A percentile compares a stretch with the other conserved stretches of the same genome.
phyloP scores from a whole-genome alignment of 2,113 vertebrate species.

The Chaetura pelagica region DNA sequence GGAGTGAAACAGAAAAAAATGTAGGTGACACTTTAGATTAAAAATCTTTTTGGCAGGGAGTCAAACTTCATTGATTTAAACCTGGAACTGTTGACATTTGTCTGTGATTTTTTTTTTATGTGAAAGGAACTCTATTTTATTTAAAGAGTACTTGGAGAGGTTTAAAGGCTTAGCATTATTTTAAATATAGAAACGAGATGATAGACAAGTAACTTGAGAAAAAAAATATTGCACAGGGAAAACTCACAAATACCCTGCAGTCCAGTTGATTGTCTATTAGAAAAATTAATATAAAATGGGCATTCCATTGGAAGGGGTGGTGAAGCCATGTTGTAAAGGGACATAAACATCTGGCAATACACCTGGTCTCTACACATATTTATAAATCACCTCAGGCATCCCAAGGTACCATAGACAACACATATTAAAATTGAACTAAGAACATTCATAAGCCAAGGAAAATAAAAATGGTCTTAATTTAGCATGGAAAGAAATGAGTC shows the following conservation, averaged over 20 bases:
- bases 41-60: slow-evolving; percentile 41
- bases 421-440: neutral
- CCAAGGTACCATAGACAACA: slow-evolving; percentile 36
- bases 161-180: slow-evolving; percentile 33
- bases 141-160: neutral
- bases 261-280: slow-evolving; percentile 17
- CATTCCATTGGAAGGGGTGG: slow-evolving; percentile 33
- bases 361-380: slow-evolving; percentile 71
- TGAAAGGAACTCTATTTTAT: slow-evolving; percentile 12
- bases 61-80: slow-evolving; percentile 41
- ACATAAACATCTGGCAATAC: slow-evolving; percentile 68
- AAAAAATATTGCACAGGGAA: neutral
- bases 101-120: neutral
- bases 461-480: slow-evolving; percentile 17
- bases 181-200: neutral
- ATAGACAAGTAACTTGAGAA: neutral
- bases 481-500: neutral
- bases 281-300: neutral
- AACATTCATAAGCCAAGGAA: slow-evolving; percentile 36
- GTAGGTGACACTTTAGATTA: slow-evolving; percentile 7
- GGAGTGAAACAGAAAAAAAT: neutral
- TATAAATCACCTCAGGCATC: slow-evolving; percentile 67
- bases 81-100: slow-evolving; percentile 33
- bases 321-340: slow-evolving; percentile 55
- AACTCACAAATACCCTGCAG: neutral